Evolutionary conservation across 2,888 invertebrate species (phyloP), one percentile per base, ranked within the genome.

Genomic region (Rhaphigaster nebulosa): DNA sequence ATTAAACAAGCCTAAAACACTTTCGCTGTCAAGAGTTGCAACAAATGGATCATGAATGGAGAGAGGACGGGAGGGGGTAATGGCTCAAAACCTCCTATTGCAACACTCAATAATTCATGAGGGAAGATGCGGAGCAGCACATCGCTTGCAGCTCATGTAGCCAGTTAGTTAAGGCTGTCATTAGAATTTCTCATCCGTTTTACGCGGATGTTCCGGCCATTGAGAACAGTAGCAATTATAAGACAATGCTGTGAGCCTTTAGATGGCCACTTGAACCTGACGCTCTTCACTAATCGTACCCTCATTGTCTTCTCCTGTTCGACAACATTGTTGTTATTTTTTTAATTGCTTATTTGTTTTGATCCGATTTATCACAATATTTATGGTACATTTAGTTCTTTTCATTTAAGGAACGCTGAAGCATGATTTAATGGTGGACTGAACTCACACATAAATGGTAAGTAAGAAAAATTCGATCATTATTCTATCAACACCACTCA

Each of bases 81-180:
- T 70, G 34, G 20, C 70, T 34, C 8, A 70, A 70, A 70, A 70
- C 34, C 6, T 34, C 70, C 20, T 1, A 20, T 70, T 6, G 70
- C 70, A 34, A 70, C 70, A 34, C 70, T 70, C 70, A 70, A 70
- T 70, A 70, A 70, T 70, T 70, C 70, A 70, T 70, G 70, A 70
- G 70, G 70, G 15, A 70, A 70, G 70, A 34, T 70, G 70, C 8
- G 34, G 10, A 20, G 34, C 6, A 70, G 34, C 34, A 34, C 1
- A 34, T 34, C 20, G 70, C 34, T 34, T 18, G 18, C 23, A 29
- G 65, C 29, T 65, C 65, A 65, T 65, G 65, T 65, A 65, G 13
- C 65, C 1, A n/a, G 34, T 70, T 34, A 34, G 34, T 70, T 34
- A 70, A 45, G 45, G 45, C 84, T 84, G 45, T 45, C 45, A 84